Evolutionary conservation across 1,140 invertebrate genomes (phyloP).

Genomic region (Cataglyphis hispanica): DNA sequence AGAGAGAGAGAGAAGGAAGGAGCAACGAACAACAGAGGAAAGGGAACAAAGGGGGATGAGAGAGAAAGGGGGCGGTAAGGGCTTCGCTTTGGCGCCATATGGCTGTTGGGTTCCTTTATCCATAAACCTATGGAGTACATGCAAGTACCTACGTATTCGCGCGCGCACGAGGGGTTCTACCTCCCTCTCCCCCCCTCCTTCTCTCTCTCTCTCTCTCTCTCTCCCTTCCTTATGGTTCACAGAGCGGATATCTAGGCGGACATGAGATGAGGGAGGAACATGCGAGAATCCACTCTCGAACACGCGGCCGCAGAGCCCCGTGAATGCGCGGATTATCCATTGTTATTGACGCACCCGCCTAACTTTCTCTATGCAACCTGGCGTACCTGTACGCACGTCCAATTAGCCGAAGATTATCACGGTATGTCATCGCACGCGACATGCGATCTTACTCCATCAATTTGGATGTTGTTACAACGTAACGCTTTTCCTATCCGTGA

Average conservation of each 20-base stretch:
- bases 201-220: not conserved
- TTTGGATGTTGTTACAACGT: not conserved
- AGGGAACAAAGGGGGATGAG: constrained; percentile 39
- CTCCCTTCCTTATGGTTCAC: not conserved
- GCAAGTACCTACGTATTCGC: constrained; percentile 67
- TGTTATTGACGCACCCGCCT: constrained; percentile 71
- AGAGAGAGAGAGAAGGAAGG: constrained; percentile 22
- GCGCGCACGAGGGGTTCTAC: constrained; percentile 23
- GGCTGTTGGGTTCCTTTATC: constrained; percentile 74
- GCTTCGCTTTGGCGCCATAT: constrained; percentile 74
- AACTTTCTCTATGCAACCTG: constrained; percentile 30
- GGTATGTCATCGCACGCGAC: constrained; percentile 45
- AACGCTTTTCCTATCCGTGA: not conserved
- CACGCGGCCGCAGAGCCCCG: constrained; percentile 65
- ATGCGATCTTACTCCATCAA: constrained; percentile 22
- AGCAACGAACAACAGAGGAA: constrained; percentile 39
- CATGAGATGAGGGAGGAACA: constrained; percentile 32
- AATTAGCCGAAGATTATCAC: constrained; percentile 71
- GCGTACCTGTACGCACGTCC: constrained; percentile 67
- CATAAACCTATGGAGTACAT: constrained; percentile 58
- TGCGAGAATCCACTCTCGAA: constrained; percentile 75
- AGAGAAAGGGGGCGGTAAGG: constrained; percentile 68
- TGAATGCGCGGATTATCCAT: constrained; percentile 78
- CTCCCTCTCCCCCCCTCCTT: not conserved
- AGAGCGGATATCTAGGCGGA: constrained; percentile 55